Evolutionary conservation across 1,140 invertebrate species (phyloP).

Genomic region (Drosophila willistoni): DNA sequence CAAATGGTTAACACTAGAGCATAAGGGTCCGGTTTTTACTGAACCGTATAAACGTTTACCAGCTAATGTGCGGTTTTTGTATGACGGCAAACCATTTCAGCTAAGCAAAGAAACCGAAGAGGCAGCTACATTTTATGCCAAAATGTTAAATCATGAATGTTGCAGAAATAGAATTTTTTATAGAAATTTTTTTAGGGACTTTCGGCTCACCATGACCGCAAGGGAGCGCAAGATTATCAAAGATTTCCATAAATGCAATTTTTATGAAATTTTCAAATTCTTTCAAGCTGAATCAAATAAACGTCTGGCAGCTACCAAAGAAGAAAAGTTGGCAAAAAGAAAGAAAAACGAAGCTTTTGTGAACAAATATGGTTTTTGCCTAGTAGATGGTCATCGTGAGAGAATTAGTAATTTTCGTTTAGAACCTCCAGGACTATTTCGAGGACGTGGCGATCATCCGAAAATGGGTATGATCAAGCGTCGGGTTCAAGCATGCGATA

Average conservation of each 20-base stretch:
- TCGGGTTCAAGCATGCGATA: conserved; percentile 95
- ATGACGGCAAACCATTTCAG: conserved; percentile 95
- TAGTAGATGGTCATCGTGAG: conserved; percentile 98
- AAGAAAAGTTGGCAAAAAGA: conserved; percentile 93
- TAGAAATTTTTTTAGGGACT: conserved; percentile 97
- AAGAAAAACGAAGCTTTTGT: conserved; percentile 94
- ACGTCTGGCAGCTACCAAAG: conserved; percentile 94
- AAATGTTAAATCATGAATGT: conserved; percentile 99
- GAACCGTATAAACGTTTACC: conserved; percentile 96
- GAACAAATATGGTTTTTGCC: conserved; percentile 98
- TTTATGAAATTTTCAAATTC: conserved; percentile 93
- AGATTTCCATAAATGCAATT: conserved; percentile 97
- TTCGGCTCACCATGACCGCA: conserved; percentile 94
- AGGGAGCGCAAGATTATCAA: conserved; percentile 91
- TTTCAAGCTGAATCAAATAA: conserved; percentile 95
- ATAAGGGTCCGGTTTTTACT: conserved; percentile 99
- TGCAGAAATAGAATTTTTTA: conserved; percentile 98
- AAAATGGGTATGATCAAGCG: conserved; percentile 99
- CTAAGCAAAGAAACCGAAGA: conserved; percentile 95
- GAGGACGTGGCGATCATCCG: conserved; percentile 99
- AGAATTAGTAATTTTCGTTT: conserved; percentile 99
- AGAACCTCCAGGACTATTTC: conserved; percentile 98
- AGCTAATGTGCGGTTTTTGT: conserved; percentile 94
- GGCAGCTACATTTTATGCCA: conserved; percentile 98
- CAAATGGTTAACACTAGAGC: conserved; percentile 98